Evolutionary conservation across 2,113 vertebrate species (phyloP), one percentile per base, ranked within the genome.

Genomic region (Sula dactylatra): DNA sequence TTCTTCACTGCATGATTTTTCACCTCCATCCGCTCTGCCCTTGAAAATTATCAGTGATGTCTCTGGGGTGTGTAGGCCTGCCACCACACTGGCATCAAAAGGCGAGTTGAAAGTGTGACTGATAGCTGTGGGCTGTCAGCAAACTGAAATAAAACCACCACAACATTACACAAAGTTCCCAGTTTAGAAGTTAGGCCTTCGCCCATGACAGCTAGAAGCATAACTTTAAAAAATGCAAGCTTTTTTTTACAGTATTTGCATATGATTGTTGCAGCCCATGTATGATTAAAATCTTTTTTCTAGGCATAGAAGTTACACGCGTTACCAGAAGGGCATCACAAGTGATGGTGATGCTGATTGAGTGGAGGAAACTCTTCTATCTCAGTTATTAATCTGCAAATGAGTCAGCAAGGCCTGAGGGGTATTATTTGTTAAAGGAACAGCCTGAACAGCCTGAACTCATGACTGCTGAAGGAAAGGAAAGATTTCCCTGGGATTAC

Each of bases 361-460:
- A 76, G 44, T 34, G 8, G 38, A 89, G 77, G 52, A 94, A 93
- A 81, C 25, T 10, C 55, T 86, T 93, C 81, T 82, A 69, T 87
- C 73, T 58, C 82, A 86, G 89, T 91, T 94, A 82, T 76, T 95
- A 34, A 73, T 56, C 69, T 92, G 64, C 16, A 86, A 86, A 94
- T 78, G 76, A 94, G 65, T 92, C 90, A 95, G 56, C 49, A 74
- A 84, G 42, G 77, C 83, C 91, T 79, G 49, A 88, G 70, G 86
- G 76, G 31, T 88, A 70, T 62, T 81, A 84, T 78, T 84, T 90
- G 36, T 94, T 86, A 89, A 69, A 71, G 17, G 26, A 96, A 71
- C 55, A 81, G 40, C 54, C 44, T 76, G 21, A 88, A 81, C 15
- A 76, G 52, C 31, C 88, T 86, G 56, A 93, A 81, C 44, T 81